These are phyloP conservation scores for Zeuzera pyrina DNA, from an alignment of 2,888 invertebrate genomes.

Conservation along the genomic window DNA sequence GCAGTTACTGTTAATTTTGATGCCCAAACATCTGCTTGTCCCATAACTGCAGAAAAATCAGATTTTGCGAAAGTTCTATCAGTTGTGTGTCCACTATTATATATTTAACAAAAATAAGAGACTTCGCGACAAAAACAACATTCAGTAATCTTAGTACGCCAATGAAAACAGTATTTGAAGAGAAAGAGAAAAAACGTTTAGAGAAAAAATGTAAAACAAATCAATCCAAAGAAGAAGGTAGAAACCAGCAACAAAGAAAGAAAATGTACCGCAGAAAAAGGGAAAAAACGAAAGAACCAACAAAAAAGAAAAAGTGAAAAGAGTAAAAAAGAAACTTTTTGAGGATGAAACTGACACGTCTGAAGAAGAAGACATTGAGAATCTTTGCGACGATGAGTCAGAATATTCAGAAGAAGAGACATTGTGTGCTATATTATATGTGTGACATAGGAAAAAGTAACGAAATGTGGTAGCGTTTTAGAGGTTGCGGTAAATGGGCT, in stretches of 20 bases:
- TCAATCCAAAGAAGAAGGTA: conserved; percentile 9
- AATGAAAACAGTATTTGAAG: conserved; percentile 9
- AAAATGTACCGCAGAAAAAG: conserved; percentile 7
- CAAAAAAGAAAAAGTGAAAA: conserved; percentile 9
- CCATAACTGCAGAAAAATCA: too few relatives aligned
- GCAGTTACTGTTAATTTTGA: too few relatives aligned
- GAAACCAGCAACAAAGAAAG: conserved; percentile 10
- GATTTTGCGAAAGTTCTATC: conserved; percentile 8
- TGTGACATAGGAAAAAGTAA: conserved; percentile 16
- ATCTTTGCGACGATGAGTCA: conserved; percentile 17
- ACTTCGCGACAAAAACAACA: conserved; percentile 13
- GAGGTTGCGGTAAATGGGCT: conserved; percentile 19
- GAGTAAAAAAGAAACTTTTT: conserved; percentile 13
- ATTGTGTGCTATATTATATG: conserved; percentile 18
- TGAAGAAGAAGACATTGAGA: conserved; percentile 6
- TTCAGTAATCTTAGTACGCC: conserved; percentile 16
- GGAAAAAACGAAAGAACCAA: conserved; percentile 1
- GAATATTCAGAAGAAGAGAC: conserved; percentile 17
- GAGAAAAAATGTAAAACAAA: conserved; percentile 5
- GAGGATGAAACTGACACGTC: conserved; percentile 11
- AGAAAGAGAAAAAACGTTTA: conserved; percentile 13
- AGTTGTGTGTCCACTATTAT: conserved; percentile 11
- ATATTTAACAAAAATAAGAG: conserved; percentile 12
- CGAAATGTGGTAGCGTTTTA: conserved; percentile 19
- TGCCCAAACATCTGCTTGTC: too few relatives aligned